phyloP scores from a whole-genome alignment of 1,140 invertebrate species.

The Hydropsyche tenuis region DNA sequence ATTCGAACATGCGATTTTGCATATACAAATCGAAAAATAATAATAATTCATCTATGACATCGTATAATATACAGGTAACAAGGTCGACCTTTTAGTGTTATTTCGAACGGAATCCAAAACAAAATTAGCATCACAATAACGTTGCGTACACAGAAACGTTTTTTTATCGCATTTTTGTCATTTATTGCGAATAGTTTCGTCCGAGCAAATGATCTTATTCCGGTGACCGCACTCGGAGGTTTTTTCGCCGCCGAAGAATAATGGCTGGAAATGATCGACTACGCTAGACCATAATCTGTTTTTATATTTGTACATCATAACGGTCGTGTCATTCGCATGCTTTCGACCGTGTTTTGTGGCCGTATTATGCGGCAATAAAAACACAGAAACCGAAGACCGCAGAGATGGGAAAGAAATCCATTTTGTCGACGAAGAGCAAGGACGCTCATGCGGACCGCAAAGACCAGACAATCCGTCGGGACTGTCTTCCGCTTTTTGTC shows the following conservation, averaged over 20 bases:
- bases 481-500: slow-evolving; percentile 1
- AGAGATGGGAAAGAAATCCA: slow-evolving; percentile 24
- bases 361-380: slow-evolving; percentile 24
- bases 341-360: slow-evolving; percentile 27
- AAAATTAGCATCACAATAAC: too few species aligned
- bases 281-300: slow-evolving; percentile 23
- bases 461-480: not conserved
- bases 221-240: slow-evolving; percentile 9
- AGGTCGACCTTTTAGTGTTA: too few species aligned
- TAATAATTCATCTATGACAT: too few species aligned
- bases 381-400: slow-evolving; percentile 13
- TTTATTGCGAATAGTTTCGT: slow-evolving; percentile 19
- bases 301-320: slow-evolving; percentile 29
- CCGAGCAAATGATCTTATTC: slow-evolving; percentile 20
- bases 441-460: not conserved
- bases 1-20: too few species aligned
- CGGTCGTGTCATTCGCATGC: slow-evolving; percentile 28
- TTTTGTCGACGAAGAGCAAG: not conserved
- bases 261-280: slow-evolving; percentile 24
- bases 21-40: too few species aligned
- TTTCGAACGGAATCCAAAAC: too few species aligned
- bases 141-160: too few species aligned
- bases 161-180: not conserved
- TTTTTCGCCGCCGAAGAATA: slow-evolving; percentile 10
- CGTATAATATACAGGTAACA: too few species aligned